phyloP scores from a whole-genome alignment of 2,113 vertebrate genomes.

The Gambusia holbrooki region DNA sequence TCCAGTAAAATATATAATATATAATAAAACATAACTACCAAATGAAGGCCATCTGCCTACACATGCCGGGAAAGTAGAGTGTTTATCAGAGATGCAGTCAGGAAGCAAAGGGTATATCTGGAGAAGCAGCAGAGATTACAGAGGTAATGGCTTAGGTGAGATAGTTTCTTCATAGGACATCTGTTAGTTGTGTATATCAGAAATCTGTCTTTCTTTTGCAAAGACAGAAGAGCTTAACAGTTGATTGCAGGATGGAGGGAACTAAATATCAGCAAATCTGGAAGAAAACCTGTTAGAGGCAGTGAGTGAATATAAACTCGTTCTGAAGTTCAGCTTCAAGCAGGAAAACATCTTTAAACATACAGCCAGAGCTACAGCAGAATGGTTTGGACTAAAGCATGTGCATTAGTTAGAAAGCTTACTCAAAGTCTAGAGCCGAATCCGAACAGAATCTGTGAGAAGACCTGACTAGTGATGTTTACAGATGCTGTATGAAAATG shows the following conservation, averaged over 20 bases:
- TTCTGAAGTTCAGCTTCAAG: neutral
- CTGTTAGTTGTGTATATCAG: neutral
- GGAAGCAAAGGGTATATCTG: too few relatives aligned
- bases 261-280: neutral
- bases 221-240: neutral
- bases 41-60: neutral
- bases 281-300: neutral
- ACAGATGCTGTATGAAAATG: neutral
- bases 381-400: neutral
- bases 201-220: neutral
- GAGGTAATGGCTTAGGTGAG: neutral
- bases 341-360: neutral
- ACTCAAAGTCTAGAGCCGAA: neutral
- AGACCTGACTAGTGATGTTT: neutral
- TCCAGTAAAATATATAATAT: neutral
- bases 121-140: neutral
- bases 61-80: neutral
- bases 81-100: neutral
- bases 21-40: neutral
- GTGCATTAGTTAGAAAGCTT: neutral
- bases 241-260: neutral
- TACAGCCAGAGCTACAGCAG: neutral
- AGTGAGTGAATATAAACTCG: neutral
- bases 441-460: neutral
- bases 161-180: neutral